Evolutionary conservation across 2,113 vertebrate species (phyloP).

Genomic region (Carettochelys insculpta): DNA sequence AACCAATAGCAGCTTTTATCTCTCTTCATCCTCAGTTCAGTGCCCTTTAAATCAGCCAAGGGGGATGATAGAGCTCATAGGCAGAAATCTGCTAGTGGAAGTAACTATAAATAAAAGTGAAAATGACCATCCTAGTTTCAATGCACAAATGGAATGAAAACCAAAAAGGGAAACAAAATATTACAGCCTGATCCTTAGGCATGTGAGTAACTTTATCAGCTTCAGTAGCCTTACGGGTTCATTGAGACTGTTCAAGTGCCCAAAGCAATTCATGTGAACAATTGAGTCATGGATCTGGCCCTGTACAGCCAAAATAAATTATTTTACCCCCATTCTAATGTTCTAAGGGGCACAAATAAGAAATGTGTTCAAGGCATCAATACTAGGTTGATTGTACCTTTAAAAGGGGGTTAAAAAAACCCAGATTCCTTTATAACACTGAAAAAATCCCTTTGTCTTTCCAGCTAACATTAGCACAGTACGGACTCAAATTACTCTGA

Average conservation of each 20-base stretch:
- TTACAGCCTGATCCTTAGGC: not conserved
- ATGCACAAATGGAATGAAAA: fast-evolving
- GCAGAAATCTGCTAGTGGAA: slow-evolving; percentile 45
- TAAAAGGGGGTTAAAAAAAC: not conserved
- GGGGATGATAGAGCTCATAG: not conserved
- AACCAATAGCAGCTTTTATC: not conserved
- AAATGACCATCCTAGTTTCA: not conserved
- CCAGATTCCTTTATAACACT: not conserved
- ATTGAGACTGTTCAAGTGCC: not conserved
- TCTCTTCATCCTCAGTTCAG: slow-evolving; percentile 7
- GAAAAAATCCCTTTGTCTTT: not conserved
- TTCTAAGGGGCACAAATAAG: not conserved
- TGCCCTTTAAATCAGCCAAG: not conserved
- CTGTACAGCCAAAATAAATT: not conserved
- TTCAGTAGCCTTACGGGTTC: not conserved
- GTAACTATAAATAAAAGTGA: not conserved
- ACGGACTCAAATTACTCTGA: not conserved
- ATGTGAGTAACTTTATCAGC: not conserved
- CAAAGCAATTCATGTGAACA: not conserved
- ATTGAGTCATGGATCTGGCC: not conserved
- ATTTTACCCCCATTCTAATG: not conserved
- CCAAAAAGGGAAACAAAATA: slow-evolving; percentile 11
- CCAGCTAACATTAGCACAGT: no score
- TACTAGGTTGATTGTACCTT: not conserved
- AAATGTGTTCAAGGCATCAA: not conserved